Conservation (phyloP, 2,113 vertebrate genomes). For the Tupaia chinensis region DNA sequence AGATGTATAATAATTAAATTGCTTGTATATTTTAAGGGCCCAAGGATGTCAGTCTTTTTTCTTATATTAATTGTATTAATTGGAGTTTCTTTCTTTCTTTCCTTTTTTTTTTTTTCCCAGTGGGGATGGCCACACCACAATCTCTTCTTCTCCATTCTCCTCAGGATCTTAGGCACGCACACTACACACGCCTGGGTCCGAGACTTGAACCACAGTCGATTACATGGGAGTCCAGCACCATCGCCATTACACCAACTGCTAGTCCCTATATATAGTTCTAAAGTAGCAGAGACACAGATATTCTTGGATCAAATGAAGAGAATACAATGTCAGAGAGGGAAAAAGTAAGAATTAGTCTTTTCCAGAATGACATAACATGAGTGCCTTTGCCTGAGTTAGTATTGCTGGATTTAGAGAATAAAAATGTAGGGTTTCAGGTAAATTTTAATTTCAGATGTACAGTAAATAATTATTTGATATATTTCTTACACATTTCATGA, state of each 20-base stretch:
- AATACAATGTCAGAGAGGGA: not conserved
- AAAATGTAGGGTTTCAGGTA: not conserved
- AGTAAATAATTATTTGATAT: not conserved
- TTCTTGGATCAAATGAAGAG: not conserved
- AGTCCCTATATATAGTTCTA: not conserved
- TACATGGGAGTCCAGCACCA: too few relatives aligned
- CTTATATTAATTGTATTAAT: not conserved
- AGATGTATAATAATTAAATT: not conserved
- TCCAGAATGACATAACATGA: not conserved
- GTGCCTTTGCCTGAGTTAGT: not conserved
- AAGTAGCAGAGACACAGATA: not conserved
- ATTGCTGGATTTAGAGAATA: conserved; percentile 15
- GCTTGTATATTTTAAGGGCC: not conserved
- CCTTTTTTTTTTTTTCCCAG: too few relatives aligned
- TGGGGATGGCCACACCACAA: too few relatives aligned
- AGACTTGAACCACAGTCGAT: too few relatives aligned
- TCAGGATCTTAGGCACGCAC: too few relatives aligned
- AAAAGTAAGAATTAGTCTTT: not conserved
- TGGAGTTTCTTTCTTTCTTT: too few relatives aligned
- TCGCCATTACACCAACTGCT: too few relatives aligned
- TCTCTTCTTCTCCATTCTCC: too few relatives aligned
- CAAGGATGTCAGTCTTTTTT: not conserved
- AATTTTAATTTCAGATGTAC: not conserved
- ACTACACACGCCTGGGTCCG: too few relatives aligned
- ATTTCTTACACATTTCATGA: not conserved